phyloP scores from a whole-genome alignment of 37 sponge, comb jelly and placozoan genomes.

The Spongilla lacustris region DNA sequence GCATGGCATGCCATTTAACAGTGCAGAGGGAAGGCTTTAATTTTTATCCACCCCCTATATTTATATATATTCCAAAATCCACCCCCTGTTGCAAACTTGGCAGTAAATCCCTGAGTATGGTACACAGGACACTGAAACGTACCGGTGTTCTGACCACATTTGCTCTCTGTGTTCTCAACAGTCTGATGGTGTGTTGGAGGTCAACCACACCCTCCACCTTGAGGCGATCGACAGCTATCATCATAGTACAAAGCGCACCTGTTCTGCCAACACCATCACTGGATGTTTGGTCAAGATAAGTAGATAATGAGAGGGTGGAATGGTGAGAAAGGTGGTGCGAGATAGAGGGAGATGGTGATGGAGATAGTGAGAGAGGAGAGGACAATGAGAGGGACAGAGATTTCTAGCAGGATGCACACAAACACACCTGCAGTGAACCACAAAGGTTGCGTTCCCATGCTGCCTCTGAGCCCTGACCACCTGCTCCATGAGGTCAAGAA shows the following conservation, averaged over 20 bases:
- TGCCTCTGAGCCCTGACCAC: constrained; percentile 70
- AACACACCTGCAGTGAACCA: constrained; percentile 89
- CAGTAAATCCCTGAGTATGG: too few relatives aligned
- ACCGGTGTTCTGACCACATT: constrained; percentile 88
- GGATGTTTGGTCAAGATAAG: too few relatives aligned
- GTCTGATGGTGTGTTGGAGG: constrained; percentile 79
- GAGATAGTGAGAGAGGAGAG: not conserved
- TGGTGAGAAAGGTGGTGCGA: too few relatives aligned
- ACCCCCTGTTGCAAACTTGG: too few relatives aligned
- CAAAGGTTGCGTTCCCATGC: constrained; percentile 81
- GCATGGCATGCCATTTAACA: too few relatives aligned
- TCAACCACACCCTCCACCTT: constrained; percentile 80
- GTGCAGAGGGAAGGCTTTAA: too few relatives aligned
- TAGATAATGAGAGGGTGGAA: too few relatives aligned
- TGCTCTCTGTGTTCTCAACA: constrained; percentile 82
- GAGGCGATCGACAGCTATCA: constrained; percentile 72
- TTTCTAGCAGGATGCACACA: not conserved
- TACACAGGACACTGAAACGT: not conserved
- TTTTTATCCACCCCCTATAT: too few relatives aligned
- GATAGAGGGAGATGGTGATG: not conserved
- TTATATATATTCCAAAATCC: too few relatives aligned
- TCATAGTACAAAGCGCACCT: constrained; percentile 82
- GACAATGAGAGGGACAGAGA: not conserved
- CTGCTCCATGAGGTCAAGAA: constrained; percentile 89
- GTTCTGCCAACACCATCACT: constrained; percentile 91